phyloP scores from a whole-genome alignment of 1,140 invertebrate species.

The Fopius arisanus region DNA sequence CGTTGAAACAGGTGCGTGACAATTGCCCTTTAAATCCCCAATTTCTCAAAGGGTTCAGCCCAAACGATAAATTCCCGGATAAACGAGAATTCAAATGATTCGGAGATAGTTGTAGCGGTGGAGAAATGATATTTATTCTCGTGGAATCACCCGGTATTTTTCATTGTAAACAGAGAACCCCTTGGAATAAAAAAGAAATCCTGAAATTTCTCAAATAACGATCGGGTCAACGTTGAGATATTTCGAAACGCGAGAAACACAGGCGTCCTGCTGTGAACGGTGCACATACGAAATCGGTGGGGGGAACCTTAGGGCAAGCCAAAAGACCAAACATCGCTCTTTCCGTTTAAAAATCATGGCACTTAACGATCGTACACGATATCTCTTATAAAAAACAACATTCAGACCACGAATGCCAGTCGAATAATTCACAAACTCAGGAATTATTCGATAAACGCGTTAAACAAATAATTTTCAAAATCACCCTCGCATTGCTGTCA shows the following conservation, averaged over 20 bases:
- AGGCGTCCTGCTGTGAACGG: slow-evolving; percentile 10
- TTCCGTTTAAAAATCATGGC: not conserved
- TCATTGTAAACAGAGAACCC: not conserved
- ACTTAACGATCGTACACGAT: slow-evolving; percentile 11
- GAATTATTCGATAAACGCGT: too few relatives aligned
- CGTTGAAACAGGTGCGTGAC: not conserved
- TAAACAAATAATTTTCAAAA: too few relatives aligned
- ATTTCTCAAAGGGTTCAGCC: too few relatives aligned
- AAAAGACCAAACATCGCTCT: slow-evolving; percentile 11
- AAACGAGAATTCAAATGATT: too few relatives aligned
- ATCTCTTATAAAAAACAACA: not conserved
- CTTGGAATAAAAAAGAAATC: not conserved
- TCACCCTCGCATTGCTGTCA: too few relatives aligned
- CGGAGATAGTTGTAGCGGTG: too few relatives aligned
- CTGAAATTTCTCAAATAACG: slow-evolving; percentile 5
- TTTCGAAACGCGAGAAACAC: slow-evolving; percentile 27
- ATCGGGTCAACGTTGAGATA: slow-evolving; percentile 14
- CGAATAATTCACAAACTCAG: slow-evolving; percentile 11
- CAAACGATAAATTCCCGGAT: too few relatives aligned
- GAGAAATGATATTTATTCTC: not conserved
- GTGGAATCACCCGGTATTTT: not conserved
- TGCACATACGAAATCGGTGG: not conserved
- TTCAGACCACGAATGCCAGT: not conserved
- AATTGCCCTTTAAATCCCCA: too few relatives aligned
- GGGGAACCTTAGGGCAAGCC: not conserved